Evolutionary conservation across 1,140 invertebrate species (phyloP), one percentile per base, ranked within the genome.

Genomic region (Drosophila neocordata): DNA sequence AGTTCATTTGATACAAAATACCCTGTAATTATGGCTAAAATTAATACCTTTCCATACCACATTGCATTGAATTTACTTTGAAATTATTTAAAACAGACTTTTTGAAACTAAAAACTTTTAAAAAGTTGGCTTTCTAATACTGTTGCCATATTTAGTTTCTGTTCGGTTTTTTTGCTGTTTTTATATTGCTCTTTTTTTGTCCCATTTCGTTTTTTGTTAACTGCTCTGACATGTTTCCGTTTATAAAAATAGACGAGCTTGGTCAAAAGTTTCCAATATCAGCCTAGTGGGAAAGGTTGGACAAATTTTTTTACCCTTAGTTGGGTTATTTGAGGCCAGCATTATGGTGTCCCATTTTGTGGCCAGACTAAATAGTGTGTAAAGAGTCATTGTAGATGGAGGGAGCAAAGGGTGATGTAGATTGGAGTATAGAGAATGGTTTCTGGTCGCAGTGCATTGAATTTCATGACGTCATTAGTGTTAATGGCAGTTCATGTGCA

Each of bases 401-500:
- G 34, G 11, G 6, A 5, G 27, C 1, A 5, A 5, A 5, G 3
- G 27, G 6, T 31, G 27, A 31, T 31, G 27, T 31, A 31, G 27
- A 31, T 6, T 31, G 27, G 27, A 18, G 15, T 4, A 48, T 1
- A 20, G 15, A 31, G 63, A 51, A 41, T 27, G 60, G 51, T 22
- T 12, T 27, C 68, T 69, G 34, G 31, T 13, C n/a, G 24, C 53
- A 37, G 38, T 38, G 74, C 74, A 77, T 77, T 73, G 74, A 77
- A 73, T 77, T 77, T 77, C 74, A 77, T 77, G 74, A 77, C 74
- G 74, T 77, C 74, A 69, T 77, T 77, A 77, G 74, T 73, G 74
- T 69, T 77, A 77, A 77, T 77, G 74, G 68, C 74, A 73, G 63
- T 62, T 15, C 53, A 66, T 69, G 71, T 76, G 73, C 73, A 76